Percentiles rank a stretch among this genome's conserved stretches.
These are phyloP conservation scores for Zaprionus nigranus DNA, from an alignment of 1,140 invertebrate species.

Conservation along the genomic window DNA sequence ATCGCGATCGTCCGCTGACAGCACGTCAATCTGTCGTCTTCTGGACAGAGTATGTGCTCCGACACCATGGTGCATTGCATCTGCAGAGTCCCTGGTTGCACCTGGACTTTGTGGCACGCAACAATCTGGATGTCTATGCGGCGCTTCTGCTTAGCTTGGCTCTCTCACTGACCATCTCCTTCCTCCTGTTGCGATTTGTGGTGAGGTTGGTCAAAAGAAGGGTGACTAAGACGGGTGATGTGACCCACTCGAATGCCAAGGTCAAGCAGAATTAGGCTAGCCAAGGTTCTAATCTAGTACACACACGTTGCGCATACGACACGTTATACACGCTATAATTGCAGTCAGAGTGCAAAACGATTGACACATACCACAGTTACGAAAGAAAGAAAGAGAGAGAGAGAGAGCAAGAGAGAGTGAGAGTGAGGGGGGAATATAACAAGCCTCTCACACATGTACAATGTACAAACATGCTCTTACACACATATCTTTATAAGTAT, in stretches of 20 bases:
- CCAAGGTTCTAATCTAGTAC: not conserved
- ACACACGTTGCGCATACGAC: constrained; percentile 23
- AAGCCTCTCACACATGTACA: not conserved
- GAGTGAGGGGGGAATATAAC: not conserved
- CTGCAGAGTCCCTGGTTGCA: constrained; percentile 72
- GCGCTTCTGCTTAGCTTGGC: constrained; percentile 35
- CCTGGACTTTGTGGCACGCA: constrained; percentile 58
- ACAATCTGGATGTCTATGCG: constrained; percentile 71
- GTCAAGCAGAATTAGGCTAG: constrained; percentile 26
- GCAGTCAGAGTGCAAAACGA: not conserved
- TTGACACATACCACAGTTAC: not conserved
- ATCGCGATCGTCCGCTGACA: constrained; percentile 73
- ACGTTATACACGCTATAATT: constrained; percentile 5
- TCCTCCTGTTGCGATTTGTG: constrained; percentile 18
- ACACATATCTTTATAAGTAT: constrained; percentile 19
- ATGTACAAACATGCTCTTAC: not conserved
- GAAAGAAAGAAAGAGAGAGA: not conserved
- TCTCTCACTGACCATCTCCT: constrained; percentile 1
- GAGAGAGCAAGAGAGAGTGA: not conserved
- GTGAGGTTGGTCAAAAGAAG: not conserved
- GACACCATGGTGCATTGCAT: constrained; percentile 84
- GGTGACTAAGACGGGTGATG: not conserved
- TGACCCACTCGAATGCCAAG: constrained; percentile 9
- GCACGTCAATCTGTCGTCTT: constrained; percentile 84
- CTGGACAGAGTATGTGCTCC: constrained; percentile 85